Percentiles rank a stretch among this genome's conserved stretches.
These are phyloP conservation scores for Lysandra bellargus DNA, from an alignment of 2,888 invertebrate species.

Conservation along the genomic window DNA sequence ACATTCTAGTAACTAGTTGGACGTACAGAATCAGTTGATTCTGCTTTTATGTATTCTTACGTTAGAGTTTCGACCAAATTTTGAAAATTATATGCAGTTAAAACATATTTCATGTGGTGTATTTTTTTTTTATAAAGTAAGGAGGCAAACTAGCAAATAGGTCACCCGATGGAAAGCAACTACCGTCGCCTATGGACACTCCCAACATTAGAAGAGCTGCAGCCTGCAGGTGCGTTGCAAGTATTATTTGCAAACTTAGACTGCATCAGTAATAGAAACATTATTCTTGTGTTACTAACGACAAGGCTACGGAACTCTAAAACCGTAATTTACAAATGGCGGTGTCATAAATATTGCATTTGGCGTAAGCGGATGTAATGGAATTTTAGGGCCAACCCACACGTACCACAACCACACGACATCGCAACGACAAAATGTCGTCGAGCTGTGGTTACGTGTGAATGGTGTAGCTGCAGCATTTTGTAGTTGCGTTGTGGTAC, in stretches of 20 bases:
- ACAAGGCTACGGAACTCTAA: constrained; percentile 7
- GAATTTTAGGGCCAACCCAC: background rate
- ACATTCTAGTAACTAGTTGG: too few species aligned
- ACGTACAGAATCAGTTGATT: background rate
- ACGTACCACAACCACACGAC: too few species aligned
- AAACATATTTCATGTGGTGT: background rate
- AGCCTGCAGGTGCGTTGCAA: too few species aligned
- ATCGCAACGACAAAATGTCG: too few species aligned
- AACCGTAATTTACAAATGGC: constrained; percentile 25
- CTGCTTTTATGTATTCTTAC: background rate
- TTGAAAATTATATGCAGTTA: background rate
- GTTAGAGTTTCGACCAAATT: background rate
- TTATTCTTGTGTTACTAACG: background rate
- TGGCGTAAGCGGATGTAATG: constrained; percentile 32
- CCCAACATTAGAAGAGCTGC: too few species aligned
- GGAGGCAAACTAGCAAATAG: too few species aligned
- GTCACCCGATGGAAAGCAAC: too few species aligned
- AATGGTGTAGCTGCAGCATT: too few species aligned
- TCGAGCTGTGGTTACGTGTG: too few species aligned
- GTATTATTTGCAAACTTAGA: background rate
- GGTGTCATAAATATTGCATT: constrained; percentile 20
- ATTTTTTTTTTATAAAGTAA: background rate
- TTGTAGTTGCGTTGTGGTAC: too few species aligned
- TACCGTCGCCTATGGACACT: too few species aligned
- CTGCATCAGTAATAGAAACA: background rate